Evolutionary conservation across 1,140 invertebrate genomes (phyloP), one percentile per base, ranked within the genome.

Genomic region (Adelges cooleyi): DNA sequence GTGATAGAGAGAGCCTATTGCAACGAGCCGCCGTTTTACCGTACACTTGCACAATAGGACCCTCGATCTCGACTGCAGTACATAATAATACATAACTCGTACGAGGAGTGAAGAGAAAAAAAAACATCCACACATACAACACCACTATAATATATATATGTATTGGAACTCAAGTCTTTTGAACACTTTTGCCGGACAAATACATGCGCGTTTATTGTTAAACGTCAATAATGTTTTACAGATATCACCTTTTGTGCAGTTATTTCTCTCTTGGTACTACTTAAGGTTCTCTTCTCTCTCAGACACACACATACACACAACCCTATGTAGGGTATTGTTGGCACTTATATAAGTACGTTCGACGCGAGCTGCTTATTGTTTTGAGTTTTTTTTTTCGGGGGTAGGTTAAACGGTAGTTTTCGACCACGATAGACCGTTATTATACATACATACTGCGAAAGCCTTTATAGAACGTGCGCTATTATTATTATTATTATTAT

Each of bases 151-250:
- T 25, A 3, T 38, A 13, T 38, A 13, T 13, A 38, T 38, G 13
- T 38, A 8, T 8, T 38, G 13, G 6, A 38, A 44, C 40, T 27
- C 23, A 20, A 33, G 40, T 62, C 56, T 62, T 62, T 62, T 46
- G 40, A 62, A 62, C 56, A 48, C 56, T 46, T 46, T 44, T 62
- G 23, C 56, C n/a, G 56, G 56, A 62, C 56, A 46, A 62, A 62
- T 48, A 33, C 11, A 20, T 25, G n/a, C 10, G 40, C 29, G 29
- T 22, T 48, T 42, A 62, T 62, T 62, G 56, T 62, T 46, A 62
- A 46, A 62, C 56, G 56, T 62, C 56, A 62, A 62, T 62, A 62
- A 62, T 62, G 56, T 62, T 62, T 62, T 62, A 62, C 56, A 62
- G 56, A 62, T 62, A 46, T 48, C 42, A 62, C 42, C 56, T 62